Conservation (phyloP, 2,797 vertebrate genomes). For the Urocyon cinereoargenteus region DNA sequence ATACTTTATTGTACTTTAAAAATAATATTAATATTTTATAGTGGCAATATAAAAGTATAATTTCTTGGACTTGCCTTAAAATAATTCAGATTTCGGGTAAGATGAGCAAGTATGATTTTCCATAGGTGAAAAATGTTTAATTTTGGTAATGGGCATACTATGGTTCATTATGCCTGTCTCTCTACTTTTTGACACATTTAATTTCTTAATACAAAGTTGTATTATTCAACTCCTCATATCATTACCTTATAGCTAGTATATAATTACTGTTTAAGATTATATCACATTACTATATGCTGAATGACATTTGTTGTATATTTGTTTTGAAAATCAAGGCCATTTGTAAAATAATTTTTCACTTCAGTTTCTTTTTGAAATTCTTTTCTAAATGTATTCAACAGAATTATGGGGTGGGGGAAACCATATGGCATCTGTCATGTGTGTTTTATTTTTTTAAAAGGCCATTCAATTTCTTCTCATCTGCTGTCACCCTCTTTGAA, state of each 20-base stretch:
- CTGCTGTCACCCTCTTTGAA: constrained; percentile 60
- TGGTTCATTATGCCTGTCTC: not conserved
- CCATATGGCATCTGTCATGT: constrained; percentile 49
- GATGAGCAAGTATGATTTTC: not conserved
- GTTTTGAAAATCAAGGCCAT: not conserved
- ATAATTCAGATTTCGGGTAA: not conserved
- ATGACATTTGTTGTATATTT: not conserved
- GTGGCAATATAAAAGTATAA: not conserved
- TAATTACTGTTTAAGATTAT: not conserved
- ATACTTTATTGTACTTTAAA: not conserved
- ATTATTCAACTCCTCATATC: not conserved
- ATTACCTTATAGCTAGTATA: not conserved
- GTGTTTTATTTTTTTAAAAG: constrained; percentile 44
- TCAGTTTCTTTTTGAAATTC: not conserved
- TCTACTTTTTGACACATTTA: not conserved
- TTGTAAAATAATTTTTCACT: constrained; percentile 28
- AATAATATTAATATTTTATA: not conserved
- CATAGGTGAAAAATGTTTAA: not conserved
- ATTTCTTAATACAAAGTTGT: not conserved
- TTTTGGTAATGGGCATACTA: not conserved
- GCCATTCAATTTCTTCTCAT: constrained; percentile 53
- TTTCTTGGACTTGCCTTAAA: not conserved
- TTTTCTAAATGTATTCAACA: constrained; percentile 23
- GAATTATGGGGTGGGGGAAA: not conserved
- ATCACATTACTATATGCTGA: not conserved